Evolutionary conservation across 2,113 vertebrate genomes (phyloP).

Genomic region (Mirza zaza): DNA sequence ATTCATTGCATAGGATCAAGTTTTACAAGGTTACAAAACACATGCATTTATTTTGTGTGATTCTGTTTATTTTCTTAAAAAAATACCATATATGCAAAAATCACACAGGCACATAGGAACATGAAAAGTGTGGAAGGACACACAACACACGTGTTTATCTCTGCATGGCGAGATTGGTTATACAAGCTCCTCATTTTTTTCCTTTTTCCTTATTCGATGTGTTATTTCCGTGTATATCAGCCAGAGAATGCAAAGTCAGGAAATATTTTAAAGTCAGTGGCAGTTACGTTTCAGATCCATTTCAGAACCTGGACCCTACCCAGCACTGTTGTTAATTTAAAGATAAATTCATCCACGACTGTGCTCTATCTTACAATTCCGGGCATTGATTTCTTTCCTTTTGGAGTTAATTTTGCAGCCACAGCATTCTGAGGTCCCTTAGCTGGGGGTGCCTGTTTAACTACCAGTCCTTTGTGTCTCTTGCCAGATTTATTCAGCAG

Average conservation of each 20-base stretch:
- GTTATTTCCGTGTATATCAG: slow-evolving; percentile 79
- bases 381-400: slow-evolving; percentile 78
- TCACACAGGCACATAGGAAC: not conserved
- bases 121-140: not conserved
- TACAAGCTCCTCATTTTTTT: not conserved
- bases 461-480: slow-evolving; percentile 74
- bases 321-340: slow-evolving; percentile 63
- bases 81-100: not conserved
- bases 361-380: slow-evolving; percentile 53
- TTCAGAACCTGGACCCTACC: slow-evolving; percentile 63
- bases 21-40: not conserved
- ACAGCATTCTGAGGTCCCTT: slow-evolving; percentile 70
- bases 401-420: slow-evolving; percentile 75
- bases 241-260: slow-evolving; percentile 65
- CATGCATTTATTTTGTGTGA: not conserved
- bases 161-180: not conserved
- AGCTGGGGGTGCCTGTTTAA: slow-evolving; percentile 72
- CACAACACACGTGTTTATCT: not conserved
- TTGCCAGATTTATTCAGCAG: slow-evolving; percentile 79
- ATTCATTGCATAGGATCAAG: not conserved
- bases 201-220: not conserved
- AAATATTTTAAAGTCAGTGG: slow-evolving; percentile 77
- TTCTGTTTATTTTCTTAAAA: not conserved
- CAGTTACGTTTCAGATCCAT: slow-evolving; percentile 77
- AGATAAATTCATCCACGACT: slow-evolving; percentile 67